A percentile compares a stretch with the other conserved stretches of the same genome.
These are phyloP conservation scores for Bilobella aurantiaca DNA, from an alignment of 1,140 invertebrate species.

Conservation along the genomic window DNA sequence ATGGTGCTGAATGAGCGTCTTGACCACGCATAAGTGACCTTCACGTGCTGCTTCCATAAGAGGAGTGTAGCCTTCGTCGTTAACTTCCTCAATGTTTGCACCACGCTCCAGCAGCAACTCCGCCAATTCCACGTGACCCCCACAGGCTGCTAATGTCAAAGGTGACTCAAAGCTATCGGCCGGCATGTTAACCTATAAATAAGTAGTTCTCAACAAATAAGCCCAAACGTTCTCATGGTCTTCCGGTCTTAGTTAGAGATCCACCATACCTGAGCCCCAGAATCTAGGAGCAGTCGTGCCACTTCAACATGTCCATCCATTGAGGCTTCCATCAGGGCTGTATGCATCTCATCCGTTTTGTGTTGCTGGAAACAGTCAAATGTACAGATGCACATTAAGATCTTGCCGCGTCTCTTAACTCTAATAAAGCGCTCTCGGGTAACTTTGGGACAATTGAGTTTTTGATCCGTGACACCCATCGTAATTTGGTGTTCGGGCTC, in stretches of 20 bases:
- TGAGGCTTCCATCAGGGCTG: constrained; percentile 96
- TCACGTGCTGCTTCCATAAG: constrained; percentile 96
- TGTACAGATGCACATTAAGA: too few relatives aligned
- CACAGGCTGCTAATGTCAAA: constrained; percentile 92
- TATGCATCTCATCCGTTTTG: constrained; percentile 99
- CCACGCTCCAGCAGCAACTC: constrained; percentile 88
- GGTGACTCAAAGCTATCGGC: constrained; percentile 99
- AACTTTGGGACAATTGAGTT: too few relatives aligned
- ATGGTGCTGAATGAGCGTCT: constrained; percentile 79
- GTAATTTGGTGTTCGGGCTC: too few relatives aligned
- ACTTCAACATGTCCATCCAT: constrained; percentile 99
- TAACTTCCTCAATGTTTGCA: constrained; percentile 97
- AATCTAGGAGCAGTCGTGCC: constrained; percentile 79
- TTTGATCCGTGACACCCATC: too few relatives aligned
- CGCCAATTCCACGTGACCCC: constrained; percentile 93
- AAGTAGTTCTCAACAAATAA: constrained; percentile 15
- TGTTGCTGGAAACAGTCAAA: constrained; percentile 66
- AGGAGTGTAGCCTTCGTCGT: constrained; percentile 99
- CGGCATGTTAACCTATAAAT: constrained; percentile 82
- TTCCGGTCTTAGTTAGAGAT: background rate
- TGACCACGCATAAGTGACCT: constrained; percentile 97
- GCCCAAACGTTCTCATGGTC: background rate
- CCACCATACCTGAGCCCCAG: constrained; percentile 76
- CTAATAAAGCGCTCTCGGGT: too few relatives aligned
- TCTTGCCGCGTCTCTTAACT: too few relatives aligned